phyloP scores from a whole-genome alignment of 1,140 invertebrate species.

The Philotrypesis tridentata region DNA sequence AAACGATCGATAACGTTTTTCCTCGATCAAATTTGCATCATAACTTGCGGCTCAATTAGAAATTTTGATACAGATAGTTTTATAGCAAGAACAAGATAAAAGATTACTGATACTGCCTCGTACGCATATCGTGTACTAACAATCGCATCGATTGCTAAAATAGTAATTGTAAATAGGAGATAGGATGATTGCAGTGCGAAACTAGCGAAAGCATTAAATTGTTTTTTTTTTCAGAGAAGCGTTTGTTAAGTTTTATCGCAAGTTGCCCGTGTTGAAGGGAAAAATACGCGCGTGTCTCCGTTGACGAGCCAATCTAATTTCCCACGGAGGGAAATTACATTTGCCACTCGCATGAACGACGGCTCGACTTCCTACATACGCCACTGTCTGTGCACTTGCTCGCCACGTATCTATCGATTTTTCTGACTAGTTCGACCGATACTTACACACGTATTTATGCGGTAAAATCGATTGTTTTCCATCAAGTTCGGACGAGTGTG shows the following conservation, averaged over 20 bases:
- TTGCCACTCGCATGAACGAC: neutral
- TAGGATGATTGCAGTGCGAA: neutral
- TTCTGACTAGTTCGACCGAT: neutral
- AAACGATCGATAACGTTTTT: no score
- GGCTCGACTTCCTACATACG: neutral
- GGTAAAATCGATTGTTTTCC: no score
- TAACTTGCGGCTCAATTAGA: no score
- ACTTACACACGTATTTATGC: neutral
- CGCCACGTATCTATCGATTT: neutral
- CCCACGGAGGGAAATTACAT: neutral
- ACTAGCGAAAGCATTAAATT: neutral
- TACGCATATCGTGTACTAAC: no score
- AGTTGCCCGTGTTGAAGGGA: neutral
- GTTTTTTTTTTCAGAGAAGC: neutral
- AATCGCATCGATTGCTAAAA: no score
- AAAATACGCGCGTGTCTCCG: neutral
- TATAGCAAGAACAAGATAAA: no score
- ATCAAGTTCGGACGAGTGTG: no score
- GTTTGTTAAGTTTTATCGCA: neutral
- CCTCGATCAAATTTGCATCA: no score
- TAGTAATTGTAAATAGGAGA: no score
- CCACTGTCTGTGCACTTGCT: no score
- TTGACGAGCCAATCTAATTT: slow-evolving; percentile 4
- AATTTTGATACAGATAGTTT: no score
- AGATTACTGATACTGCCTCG: no score